phyloP scores from a whole-genome alignment of 92 coral and sea anemone species.

The Porites cylindrica region DNA sequence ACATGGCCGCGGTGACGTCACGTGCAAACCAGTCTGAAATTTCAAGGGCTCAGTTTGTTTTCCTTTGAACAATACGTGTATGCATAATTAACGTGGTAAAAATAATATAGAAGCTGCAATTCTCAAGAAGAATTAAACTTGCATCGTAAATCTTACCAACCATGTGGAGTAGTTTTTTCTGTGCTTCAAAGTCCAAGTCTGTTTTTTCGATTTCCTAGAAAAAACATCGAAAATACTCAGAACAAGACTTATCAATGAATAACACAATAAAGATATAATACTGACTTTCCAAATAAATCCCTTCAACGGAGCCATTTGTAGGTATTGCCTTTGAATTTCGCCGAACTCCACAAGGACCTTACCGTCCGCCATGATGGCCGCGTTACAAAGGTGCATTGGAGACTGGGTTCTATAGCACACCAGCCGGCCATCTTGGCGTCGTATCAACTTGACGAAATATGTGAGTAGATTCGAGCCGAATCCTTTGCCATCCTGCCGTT shows the following conservation, averaged over 20 bases:
- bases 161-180: constrained; percentile 25
- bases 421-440: constrained; percentile 45
- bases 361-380: constrained; percentile 40
- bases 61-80: too few relatives aligned
- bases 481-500: constrained; percentile 40
- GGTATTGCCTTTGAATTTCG: constrained; percentile 74
- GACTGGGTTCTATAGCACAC: constrained; percentile 1
- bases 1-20: too few relatives aligned
- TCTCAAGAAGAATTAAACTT: background rate
- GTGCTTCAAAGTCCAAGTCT: constrained; percentile 10
- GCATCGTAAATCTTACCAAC: constrained; percentile 15
- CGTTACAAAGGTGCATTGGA: background rate
- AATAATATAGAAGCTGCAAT: too few relatives aligned
- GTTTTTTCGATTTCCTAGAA: constrained; percentile 16
- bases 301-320: constrained; percentile 75
- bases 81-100: too few relatives aligned
- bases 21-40: too few relatives aligned
- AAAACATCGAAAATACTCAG: background rate
- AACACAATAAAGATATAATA: background rate
- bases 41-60: too few relatives aligned
- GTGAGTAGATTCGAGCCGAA: constrained; percentile 50
- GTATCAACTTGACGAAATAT: background rate
- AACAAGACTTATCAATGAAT: background rate
- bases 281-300: constrained; percentile 68
- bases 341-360: background rate